Evolutionary conservation across 2,888 invertebrate genomes (phyloP), one percentile per base, ranked within the genome.

Genomic region (Elaeidobius kamerunicus): DNA sequence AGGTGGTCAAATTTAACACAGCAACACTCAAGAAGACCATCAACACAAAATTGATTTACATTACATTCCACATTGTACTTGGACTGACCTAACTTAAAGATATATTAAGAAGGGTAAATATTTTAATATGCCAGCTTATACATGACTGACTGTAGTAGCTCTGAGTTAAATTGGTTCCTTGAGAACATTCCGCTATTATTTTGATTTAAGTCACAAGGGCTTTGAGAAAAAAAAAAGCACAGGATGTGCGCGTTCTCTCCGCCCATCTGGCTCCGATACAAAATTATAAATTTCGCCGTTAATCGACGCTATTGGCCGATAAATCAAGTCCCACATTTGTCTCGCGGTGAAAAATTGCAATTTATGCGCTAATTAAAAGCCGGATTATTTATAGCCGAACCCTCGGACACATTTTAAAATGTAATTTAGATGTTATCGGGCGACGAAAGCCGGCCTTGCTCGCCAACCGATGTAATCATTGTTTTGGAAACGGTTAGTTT

Each of bases 391-490:
- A 55, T 51, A 17, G 50, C 38, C 15, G 36, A 45, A 32, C 47
- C 32, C 41, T 50, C 44, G 38, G 46, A 51, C n/a, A n/a, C n/a
- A n/a, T 55, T 51, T 51, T 55, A 55, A 55, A 51, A 55, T 51
- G 55, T 55, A 55, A 51, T 55, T 55, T 51, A 55, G 55, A 55
- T 55, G 46, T 55, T 55, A 55, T 55, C 55, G 42, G 47, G 55
- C 55, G 55, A 55, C 40, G 51, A 55, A 55, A 55, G 55, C 46
- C 51, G 38, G 51, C 42, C 43, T 51, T 38, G 30, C n/a, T n/a
- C n/a, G n/a, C n/a, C n/a, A n/a, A n/a, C n/a, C n/a, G n/a, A n/a
- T n/a, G n/a, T n/a, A n/a, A n/a, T n/a, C n/a, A n/a, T n/a, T n/a
- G n/a, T n/a, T n/a, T n/a, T n/a, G n/a, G n/a, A n/a, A n/a, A n/a